phyloP scores from a whole-genome alignment of 2,797 vertebrate genomes.

The Epinephelus coioides region DNA sequence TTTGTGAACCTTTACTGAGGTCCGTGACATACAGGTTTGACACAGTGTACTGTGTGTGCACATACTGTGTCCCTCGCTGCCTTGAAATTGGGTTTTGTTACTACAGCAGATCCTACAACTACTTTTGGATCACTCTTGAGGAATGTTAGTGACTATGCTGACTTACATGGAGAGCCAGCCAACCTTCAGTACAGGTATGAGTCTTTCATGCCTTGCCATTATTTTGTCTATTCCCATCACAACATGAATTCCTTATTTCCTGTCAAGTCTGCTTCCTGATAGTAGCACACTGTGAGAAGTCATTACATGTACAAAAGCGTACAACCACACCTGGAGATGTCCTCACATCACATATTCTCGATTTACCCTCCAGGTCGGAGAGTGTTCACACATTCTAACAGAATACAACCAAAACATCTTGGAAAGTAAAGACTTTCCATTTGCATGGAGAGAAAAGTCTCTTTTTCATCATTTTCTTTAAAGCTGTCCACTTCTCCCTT shows the following conservation, averaged over 20 bases:
- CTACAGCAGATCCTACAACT: too few relatives aligned
- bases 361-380: slow-evolving; percentile 12
- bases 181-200: slow-evolving; percentile 9
- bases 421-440: slow-evolving; percentile 34
- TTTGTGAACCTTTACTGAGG: too few relatives aligned
- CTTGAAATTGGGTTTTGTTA: too few relatives aligned
- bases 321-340: slow-evolving; percentile 2
- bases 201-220: slow-evolving; percentile 20
- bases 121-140: neutral
- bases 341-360: slow-evolving; percentile 21
- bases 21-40: too few relatives aligned
- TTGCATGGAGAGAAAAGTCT: slow-evolving; percentile 5
- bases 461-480: slow-evolving; percentile 33
- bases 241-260: slow-evolving; percentile 21
- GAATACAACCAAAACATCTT: slow-evolving; percentile 28
- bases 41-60: too few relatives aligned
- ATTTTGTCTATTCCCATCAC: slow-evolving; percentile 39
- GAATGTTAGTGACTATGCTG: too few relatives aligned
- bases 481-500: slow-evolving; percentile 4
- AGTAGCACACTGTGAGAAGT: neutral
- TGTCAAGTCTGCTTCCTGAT: neutral
- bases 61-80: too few relatives aligned
- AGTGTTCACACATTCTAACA: slow-evolving; percentile 28
- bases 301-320: slow-evolving; percentile 1
- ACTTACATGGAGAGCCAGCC: neutral